Evolutionary conservation across 2,113 vertebrate species (phyloP).

Genomic region (Ictidomys tridecemlineatus): DNA sequence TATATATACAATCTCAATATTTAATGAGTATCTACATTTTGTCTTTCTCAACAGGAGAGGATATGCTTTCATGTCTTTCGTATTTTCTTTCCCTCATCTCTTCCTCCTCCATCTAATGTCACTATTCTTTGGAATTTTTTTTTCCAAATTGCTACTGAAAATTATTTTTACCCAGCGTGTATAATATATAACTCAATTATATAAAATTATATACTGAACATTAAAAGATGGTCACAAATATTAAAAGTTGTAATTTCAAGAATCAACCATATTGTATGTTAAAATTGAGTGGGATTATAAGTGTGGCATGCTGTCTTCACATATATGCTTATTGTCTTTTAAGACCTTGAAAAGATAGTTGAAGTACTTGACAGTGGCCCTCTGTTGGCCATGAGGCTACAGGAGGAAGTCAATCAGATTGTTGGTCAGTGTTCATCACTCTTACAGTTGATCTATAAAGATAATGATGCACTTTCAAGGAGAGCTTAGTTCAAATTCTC

Average conservation of each 20-base stretch:
- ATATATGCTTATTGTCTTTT: neutral
- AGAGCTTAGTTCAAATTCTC: neutral
- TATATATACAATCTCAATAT: neutral
- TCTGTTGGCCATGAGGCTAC: neutral
- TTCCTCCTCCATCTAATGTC: neutral
- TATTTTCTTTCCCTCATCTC: neutral
- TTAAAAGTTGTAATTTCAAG: neutral
- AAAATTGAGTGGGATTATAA: neutral
- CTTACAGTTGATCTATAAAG: neutral
- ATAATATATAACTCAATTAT: neutral
- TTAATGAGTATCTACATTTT: neutral
- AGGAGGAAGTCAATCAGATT: neutral
- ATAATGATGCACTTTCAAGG: neutral
- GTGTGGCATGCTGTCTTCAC: neutral
- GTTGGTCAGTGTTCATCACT: neutral
- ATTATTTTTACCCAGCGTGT: neutral
- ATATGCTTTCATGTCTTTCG: neutral
- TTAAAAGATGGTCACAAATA: neutral
- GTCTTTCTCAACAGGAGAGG: constrained; percentile 1
- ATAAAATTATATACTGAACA: neutral
- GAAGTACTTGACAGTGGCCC: no score
- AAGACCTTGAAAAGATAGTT: neutral
- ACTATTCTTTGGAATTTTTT: neutral
- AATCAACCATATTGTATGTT: no score
- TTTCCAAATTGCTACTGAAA: neutral